phyloP scores from a whole-genome alignment of 2,888 invertebrate genomes.

The Monopis laevigella region DNA sequence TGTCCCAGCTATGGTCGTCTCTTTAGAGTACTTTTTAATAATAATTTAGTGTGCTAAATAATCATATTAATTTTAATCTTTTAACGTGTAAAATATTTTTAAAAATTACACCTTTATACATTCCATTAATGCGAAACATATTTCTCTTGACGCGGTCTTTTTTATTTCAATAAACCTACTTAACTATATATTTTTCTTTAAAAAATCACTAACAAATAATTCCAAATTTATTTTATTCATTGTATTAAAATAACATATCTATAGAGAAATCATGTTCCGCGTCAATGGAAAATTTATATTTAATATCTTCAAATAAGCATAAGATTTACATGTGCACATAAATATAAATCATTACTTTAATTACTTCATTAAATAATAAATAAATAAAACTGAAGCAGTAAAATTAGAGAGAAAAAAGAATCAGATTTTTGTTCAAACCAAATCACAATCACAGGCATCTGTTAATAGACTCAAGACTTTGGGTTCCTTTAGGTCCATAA shows the following conservation, averaged over 20 bases:
- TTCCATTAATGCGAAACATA: conserved; percentile 60
- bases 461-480: too few relatives aligned
- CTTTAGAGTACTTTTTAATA: conserved; percentile 41
- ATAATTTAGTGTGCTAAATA: conserved; percentile 55
- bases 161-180: too few relatives aligned
- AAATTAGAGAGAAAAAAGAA: too few relatives aligned
- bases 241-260: conserved; percentile 2
- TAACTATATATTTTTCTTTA: too few relatives aligned
- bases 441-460: too few relatives aligned
- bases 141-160: conserved; percentile 33
- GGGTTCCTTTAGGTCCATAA: too few relatives aligned
- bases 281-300: conserved; percentile 49
- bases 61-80: conserved; percentile 57
- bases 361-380: too few relatives aligned
- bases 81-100: conserved; percentile 38
- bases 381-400: too few relatives aligned
- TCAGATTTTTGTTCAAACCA: too few relatives aligned
- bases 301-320: conserved; percentile 53
- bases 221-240: too few relatives aligned
- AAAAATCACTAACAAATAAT: too few relatives aligned
- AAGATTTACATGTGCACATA: conserved; percentile 30
- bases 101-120: conserved; percentile 29
- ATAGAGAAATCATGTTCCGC: conserved; percentile 47
- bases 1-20: conserved; percentile 32
- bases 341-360: too few relatives aligned